These are phyloP conservation scores for Chloroclysta siterata DNA, from an alignment of 2,888 invertebrate species.

Conservation along the genomic window DNA sequence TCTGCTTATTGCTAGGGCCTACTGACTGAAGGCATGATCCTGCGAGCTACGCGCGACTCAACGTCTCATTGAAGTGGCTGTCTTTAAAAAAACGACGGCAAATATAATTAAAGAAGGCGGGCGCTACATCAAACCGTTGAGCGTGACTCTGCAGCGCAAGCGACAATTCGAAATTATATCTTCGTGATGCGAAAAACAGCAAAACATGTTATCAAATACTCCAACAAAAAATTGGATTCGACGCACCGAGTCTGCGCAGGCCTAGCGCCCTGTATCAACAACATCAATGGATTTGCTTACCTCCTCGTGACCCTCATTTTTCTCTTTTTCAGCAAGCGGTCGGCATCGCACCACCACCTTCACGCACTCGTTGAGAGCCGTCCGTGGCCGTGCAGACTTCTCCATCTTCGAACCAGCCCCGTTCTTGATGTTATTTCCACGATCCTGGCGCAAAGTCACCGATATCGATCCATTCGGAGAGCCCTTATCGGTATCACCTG, in stretches of 20 bases:
- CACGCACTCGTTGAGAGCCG: slow-evolving; percentile 92
- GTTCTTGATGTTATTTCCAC: slow-evolving; percentile 55
- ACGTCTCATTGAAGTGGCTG: no score
- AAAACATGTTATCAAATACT: slow-evolving; percentile 16
- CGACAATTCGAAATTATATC: slow-evolving; percentile 15
- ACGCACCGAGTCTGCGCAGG: slow-evolving; percentile 68
- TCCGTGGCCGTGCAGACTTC: slow-evolving; percentile 79
- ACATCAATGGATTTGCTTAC: slow-evolving; percentile 54
- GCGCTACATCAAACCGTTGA: slow-evolving; percentile 2
- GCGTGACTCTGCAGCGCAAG: neutral
- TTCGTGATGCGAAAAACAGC: slow-evolving; percentile 7
- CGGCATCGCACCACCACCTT: slow-evolving; percentile 99
- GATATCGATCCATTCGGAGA: slow-evolving; percentile 82
- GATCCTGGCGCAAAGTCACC: slow-evolving; percentile 68
- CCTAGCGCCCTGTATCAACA: slow-evolving; percentile 48
- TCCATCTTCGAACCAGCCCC: slow-evolving; percentile 73
- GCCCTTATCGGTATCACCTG: slow-evolving; percentile 76
- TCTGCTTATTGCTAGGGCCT: no score
- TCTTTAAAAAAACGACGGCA: no score
- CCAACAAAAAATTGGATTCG: slow-evolving; percentile 32
- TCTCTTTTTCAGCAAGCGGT: slow-evolving; percentile 96
- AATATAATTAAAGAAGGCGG: no score
- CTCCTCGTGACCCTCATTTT: slow-evolving; percentile 88
- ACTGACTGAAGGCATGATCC: neutral
- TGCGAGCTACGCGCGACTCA: no score